Evolutionary conservation across 2,113 vertebrate genomes (phyloP), one percentile per base, ranked within the genome.

Genomic region (Lepisosteus osseus): DNA sequence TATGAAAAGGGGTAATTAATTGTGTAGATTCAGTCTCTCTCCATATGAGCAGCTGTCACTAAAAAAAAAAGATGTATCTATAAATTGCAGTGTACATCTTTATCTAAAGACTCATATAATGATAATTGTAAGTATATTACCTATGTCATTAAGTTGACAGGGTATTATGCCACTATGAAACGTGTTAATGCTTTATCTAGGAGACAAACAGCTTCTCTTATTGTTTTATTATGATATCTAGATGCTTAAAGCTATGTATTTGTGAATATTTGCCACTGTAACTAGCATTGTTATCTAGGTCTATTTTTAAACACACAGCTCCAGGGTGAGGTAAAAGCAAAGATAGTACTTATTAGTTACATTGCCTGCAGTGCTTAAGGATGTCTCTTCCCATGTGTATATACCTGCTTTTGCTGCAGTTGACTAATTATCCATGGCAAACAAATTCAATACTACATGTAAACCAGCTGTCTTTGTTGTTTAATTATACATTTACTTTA

Each of bases 381-480:
- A 81, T 86, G 86, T 84, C 79, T 76, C 82, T 79, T 88, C 85
- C 86, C 88, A 81, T 85, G 88, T 84, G 87, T 81, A 85, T 70
- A 78, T 87, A 87, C 85, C 87, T 90, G 86, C 86, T 84, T 88
- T 81, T 14, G 67, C 83, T 81, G 86, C 87, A 87, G 83, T 85
- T 84, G 80, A 87, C 82, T 90, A 88, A 89, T 91, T 88, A 90
- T 88, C 79, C 83, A 87, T 77, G 82, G 82, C 84, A 90, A 91
- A 90, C 88, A 90, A 83, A 86, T 80, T 86, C 79, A 82, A 86
- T 80, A 80, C 80, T 84, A 84, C 84, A 82, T 84, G 78, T 83
- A 82, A 84, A 74, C 78, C 68, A 69, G 77, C 84, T 85, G 84
- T 82, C 72, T 74, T 74, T 74, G 78, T 75, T 83, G 86, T 79